Conservation (phyloP, 2,797 vertebrate species). For the Vespertilio murinus region DNA sequence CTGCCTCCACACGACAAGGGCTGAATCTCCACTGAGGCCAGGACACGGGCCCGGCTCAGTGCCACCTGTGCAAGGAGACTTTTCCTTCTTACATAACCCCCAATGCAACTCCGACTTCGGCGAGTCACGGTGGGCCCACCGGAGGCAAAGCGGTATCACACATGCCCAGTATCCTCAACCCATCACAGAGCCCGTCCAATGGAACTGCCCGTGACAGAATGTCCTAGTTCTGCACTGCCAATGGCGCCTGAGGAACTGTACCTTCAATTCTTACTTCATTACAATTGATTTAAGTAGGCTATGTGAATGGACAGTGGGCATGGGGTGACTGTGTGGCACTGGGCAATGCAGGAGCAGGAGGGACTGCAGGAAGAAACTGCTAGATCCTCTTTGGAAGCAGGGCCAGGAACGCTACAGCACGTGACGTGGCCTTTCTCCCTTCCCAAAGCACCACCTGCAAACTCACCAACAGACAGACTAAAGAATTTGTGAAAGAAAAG, state of each 20-base stretch:
- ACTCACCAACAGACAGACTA: background rate
- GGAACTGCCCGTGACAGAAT: background rate
- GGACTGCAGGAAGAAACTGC: background rate
- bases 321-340: background rate
- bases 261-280: background rate
- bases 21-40: background rate
- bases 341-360: background rate
- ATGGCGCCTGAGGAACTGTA: background rate
- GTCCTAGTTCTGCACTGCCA: background rate
- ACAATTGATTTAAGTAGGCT: background rate
- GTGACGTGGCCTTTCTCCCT: background rate
- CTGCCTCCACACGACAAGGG: background rate
- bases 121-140: background rate
- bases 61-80: background rate
- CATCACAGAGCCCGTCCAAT: background rate
- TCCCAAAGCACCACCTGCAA: background rate
- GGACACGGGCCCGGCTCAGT: background rate
- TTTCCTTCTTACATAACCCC: background rate
- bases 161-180: background rate
- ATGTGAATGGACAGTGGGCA: background rate
- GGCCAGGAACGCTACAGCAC: background rate
- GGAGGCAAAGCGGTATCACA: background rate
- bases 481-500: background rate
- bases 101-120: rapidly evolving
- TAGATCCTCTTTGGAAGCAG: background rate